Evolutionary conservation across 2,888 invertebrate species (phyloP).

Genomic region (Rhyacophila evoluta): DNA sequence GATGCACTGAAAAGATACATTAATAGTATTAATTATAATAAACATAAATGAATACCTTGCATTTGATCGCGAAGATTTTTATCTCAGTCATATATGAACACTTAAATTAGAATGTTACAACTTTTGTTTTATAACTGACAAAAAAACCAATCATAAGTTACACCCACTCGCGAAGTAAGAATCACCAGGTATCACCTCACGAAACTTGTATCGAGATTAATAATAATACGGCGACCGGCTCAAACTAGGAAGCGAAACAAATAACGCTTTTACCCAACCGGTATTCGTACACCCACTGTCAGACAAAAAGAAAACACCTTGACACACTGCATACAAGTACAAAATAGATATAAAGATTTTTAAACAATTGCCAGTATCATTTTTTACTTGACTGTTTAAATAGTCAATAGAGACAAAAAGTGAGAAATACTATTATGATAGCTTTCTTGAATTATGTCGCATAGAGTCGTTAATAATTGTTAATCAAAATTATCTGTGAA

Average conservation of each 20-base stretch:
- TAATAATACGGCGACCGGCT: background rate
- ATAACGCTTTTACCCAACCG: slow-evolving; percentile 9
- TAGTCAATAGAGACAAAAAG: too few species aligned
- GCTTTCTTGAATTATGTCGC: too few species aligned
- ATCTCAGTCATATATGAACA: slow-evolving; percentile 10
- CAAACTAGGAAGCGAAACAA: slow-evolving; percentile 2
- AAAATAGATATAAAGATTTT: too few species aligned
- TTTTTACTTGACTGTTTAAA: too few species aligned
- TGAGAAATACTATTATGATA: too few species aligned
- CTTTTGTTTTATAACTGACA: background rate
- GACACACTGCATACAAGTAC: slow-evolving; percentile 26
- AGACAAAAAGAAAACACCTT: slow-evolving; percentile 41
- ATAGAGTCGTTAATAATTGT: too few species aligned
- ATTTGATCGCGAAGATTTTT: slow-evolving; percentile 1
- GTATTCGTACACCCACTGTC: slow-evolving; percentile 39
- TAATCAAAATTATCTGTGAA: too few species aligned
- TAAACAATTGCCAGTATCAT: too few species aligned
- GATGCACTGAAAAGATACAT: too few species aligned
- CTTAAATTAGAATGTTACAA: slow-evolving; percentile 5
- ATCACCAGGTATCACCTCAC: background rate
- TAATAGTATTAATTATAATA: too few species aligned
- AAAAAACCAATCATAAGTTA: background rate
- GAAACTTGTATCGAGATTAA: background rate
- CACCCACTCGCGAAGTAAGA: background rate
- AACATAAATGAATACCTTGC: background rate